Percentiles rank a stretch among this genome's conserved stretches.
These are phyloP conservation scores for Caenorhabditis elegans DNA, from an alignment of 1,140 invertebrate species.

Conservation along the genomic window WBcel235 BX284603.4:9195501-9196000, in stretches of 20 bases:
- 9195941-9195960: conserved; percentile 46
- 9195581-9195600: conserved; percentile 46
- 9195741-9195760: conserved; percentile 43
- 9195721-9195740: conserved; percentile 43
- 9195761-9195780: conserved; percentile 46
- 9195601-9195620: conserved; percentile 49
- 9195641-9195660: conserved; percentile 50
- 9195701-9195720: conserved; percentile 48
- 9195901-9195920: conserved; percentile 50
- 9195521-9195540: background rate
- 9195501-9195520: no score
- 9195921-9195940: conserved; percentile 46
- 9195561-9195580: conserved; percentile 45
- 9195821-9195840: conserved; percentile 47
- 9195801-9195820: conserved; percentile 47
- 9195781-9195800: conserved; percentile 41
- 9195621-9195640: conserved; percentile 41
- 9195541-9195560: conserved; percentile 46
- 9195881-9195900: conserved; percentile 43
- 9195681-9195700: conserved; percentile 48
- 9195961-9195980: conserved; percentile 48
- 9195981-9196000: conserved; percentile 47
- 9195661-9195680: conserved; percentile 44
- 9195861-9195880: background rate
- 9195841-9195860: background rate